Evolutionary conservation across 2,888 invertebrate genomes (phyloP), one percentile per base, ranked within the genome.

Genomic region (Apamea monoglypha): DNA sequence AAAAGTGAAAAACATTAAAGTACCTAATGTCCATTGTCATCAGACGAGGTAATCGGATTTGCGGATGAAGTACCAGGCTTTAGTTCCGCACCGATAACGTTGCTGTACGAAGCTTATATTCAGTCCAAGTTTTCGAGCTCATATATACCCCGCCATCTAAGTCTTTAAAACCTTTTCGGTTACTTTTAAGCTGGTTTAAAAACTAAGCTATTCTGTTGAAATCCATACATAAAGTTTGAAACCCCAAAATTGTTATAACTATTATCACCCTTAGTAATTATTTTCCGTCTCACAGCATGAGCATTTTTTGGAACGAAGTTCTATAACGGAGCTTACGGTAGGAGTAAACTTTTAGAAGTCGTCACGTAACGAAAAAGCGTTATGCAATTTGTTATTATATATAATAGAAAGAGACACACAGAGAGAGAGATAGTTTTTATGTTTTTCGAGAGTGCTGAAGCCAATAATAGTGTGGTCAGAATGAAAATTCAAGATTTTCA

Each of bases 41-140:
- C 18, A 32, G 4, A 78, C 16, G 29, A 68, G 25, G 14, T 68
- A 40, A 77, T 32, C 59, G 56, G 59, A 78, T 78, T 76, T 56
- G 29, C 40, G 29, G 50, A 59, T 61, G 29, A 29, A 67, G 47
- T 40, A 59, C 47, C 78, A 76, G 12, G 59, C 14, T 77, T 78
- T 50, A 0, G 59, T 56, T 77, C 50, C 76, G 18, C 25, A n/a
- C 29, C 18, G 32, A 32, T n/a, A 56, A 56, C 64, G 36, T 44
- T 76, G 36, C 36, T 67, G 36, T 36, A 61, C 32, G 18, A 47
- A 67, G 56, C 36, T 77, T 53, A 21, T 21, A 25, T 69, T 21
- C 29, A 36, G 8, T 56, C 8, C 7, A n/a, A 21, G 21, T 36
- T 77, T 66, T 21, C 14, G 2, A 56, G 21, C 53, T 64, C 6